Base-by-base conservation (phyloP, 2,113 vertebrate genomes). In the Irena cyanogastra region DNA sequence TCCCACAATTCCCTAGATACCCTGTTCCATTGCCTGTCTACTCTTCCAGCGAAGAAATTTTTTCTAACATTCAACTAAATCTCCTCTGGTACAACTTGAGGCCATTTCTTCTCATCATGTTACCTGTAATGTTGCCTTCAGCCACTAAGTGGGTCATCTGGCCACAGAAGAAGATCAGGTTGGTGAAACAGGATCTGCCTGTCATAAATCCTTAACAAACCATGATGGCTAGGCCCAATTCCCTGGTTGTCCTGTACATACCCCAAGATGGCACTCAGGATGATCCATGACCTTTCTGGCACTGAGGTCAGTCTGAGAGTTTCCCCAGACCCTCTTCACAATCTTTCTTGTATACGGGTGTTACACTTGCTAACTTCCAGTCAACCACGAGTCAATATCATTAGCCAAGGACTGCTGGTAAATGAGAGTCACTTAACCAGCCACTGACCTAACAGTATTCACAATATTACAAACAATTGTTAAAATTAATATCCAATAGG, bases 361-460 rank as follows among this genome's bases (percentile, higher is more conserved):
- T 8, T 53, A 47, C 3, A 30, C 33, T 41, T 61, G 16, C 24
- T 53, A 16, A 17, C 20, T 61, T 75, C 14, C 20, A 60, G 45
- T n/a, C 61, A 44, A 9, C 28, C 53, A n/a, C 0, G 1, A 31
- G 35, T 26, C 28, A 47, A 26, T 21, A 23, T 7, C 0, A 1
- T 41, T 26, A 47, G 21, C 10, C 41, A 54, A 83, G 26, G 63
- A 49, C 41, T 54, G 35, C 18, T 54, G 49, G 41, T 49, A 61
- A 61, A 31, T 11, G 24, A 30, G 31, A 53, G 53, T 9, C 14
- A 52, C 26, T 61, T 68, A 54, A 30, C 8, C 24, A 76, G 41
- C 17, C 63, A 35, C 15, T 33, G 27, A 77, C 41, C 57, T 54
- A 76, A 79, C 18, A 56, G 10, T 64, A 41, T 83, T 87, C 39